phyloP scores from a whole-genome alignment of 2,113 vertebrate genomes.

The Nycticorax nycticorax region DNA sequence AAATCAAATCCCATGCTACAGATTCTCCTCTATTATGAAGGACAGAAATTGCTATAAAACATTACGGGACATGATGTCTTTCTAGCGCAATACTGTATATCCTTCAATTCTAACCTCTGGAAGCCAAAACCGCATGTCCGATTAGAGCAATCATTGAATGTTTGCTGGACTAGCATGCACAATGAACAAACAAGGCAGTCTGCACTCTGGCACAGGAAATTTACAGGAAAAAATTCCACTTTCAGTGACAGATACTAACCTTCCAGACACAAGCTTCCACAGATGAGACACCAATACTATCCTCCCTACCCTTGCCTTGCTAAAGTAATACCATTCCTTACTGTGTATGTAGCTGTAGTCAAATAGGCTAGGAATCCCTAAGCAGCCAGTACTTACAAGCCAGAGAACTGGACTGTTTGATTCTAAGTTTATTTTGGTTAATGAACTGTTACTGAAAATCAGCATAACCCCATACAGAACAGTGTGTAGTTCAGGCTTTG shows the following conservation, averaged over 20 bases:
- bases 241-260: not conserved
- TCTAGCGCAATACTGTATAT: not conserved
- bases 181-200: not conserved
- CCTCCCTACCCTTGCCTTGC: not conserved
- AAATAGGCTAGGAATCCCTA: not conserved
- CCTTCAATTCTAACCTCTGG: not conserved
- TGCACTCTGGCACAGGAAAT: not conserved
- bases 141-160: not conserved
- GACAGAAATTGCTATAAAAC: not conserved
- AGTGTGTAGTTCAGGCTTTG: not conserved
- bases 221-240: not conserved
- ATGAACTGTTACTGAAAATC: not conserved
- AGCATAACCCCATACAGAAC: not conserved
- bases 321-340: not conserved
- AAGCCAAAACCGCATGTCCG: rapidly evolving
- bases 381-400: not conserved
- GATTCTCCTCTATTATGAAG: not conserved
- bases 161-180: not conserved
- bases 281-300: not conserved
- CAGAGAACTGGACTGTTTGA: not conserved
- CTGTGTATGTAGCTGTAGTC: not conserved
- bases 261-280: not conserved
- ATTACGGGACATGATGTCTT: not conserved
- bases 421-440: not conserved
- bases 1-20: not conserved